phyloP scores from a whole-genome alignment of 2,113 vertebrate genomes.

The Gobiocypris rarus region DNA sequence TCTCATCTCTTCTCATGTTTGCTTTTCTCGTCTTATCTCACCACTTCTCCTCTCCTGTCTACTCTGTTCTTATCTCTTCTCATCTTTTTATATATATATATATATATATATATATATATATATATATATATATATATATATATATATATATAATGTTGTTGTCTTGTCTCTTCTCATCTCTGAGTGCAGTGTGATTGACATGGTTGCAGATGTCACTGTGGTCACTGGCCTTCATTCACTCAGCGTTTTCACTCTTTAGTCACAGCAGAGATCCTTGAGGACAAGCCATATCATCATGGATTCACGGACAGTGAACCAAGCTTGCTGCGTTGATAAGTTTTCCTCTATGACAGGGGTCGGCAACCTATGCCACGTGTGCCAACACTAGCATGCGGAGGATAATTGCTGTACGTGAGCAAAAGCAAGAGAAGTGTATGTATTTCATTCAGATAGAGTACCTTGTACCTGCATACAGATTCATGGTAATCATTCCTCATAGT shows the following conservation, averaged over 20 bases:
- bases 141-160: no score
- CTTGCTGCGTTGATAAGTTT: background rate
- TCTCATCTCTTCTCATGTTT: no score
- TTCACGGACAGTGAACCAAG: background rate
- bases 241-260: background rate
- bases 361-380: no score
- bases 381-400: no score
- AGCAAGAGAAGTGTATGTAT: no score
- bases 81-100: background rate
- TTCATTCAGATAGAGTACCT: no score
- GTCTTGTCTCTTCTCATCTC: background rate
- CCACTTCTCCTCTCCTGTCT: no score
- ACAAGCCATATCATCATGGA: background rate
- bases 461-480: no score
- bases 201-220: conserved; percentile 64
- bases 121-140: no score
- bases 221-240: conserved; percentile 12
- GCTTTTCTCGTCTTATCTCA: background rate
- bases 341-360: background rate
- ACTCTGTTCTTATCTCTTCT: background rate
- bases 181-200: conserved; percentile 71
- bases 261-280: background rate
- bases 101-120: no score
- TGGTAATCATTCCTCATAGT: no score
- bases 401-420: no score